Conservation (phyloP, 2,113 vertebrate genomes). For the Rhabdornis inornatus region DNA sequence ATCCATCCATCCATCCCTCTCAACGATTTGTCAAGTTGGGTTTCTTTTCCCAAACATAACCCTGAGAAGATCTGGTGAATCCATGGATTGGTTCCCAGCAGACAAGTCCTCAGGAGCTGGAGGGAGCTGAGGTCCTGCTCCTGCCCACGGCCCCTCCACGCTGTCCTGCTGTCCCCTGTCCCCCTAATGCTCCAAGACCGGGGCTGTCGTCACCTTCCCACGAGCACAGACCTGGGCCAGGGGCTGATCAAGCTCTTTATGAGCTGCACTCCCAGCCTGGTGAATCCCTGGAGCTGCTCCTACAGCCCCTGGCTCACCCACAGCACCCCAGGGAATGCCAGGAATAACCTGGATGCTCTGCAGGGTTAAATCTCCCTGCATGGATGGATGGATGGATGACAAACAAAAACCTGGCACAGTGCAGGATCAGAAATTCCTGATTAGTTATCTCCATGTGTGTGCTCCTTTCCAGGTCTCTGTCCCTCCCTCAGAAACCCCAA, state of each 20-base stretch:
- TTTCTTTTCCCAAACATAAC: fast-evolving
- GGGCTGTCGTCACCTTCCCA: background rate
- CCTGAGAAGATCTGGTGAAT: too few relatives aligned
- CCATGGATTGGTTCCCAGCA: background rate
- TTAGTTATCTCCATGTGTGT: fast-evolving
- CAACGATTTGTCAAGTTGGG: fast-evolving
- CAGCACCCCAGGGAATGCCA: fast-evolving
- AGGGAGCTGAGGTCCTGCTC: background rate
- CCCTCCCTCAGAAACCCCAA: background rate
- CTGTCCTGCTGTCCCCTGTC: background rate
- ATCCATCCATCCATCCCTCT: background rate
- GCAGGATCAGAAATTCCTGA: background rate
- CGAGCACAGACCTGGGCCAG: background rate
- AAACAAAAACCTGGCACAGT: fast-evolving
- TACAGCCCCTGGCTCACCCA: background rate
- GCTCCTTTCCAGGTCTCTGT: background rate
- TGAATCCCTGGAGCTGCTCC: fast-evolving
- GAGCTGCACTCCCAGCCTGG: background rate
- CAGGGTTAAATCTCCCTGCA: background rate
- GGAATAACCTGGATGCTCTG: background rate
- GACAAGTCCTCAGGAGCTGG: background rate
- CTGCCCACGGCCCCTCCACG: fast-evolving
- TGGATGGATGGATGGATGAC: too few relatives aligned
- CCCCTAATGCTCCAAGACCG: background rate
- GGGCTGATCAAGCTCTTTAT: background rate